Evolutionary conservation across 2,797 vertebrate species (phyloP).

Genomic region (Acanthurus leucopareius): DNA sequence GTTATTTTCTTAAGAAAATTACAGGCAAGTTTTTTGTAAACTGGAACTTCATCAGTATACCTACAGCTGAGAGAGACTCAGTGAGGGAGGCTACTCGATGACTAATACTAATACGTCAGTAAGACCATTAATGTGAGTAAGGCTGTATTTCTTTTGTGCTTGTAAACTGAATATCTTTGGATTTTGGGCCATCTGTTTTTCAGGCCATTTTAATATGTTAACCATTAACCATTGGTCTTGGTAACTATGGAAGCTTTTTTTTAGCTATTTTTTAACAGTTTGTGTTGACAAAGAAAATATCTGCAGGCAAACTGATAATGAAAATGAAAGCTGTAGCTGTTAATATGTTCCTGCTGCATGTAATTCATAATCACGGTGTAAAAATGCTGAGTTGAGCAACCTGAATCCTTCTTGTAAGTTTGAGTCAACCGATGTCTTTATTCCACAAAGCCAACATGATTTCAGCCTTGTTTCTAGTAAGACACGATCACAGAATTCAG

Average conservation of each 20-base stretch:
- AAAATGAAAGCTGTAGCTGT: neutral
- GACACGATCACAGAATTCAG: conserved; percentile 31
- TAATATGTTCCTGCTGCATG: neutral
- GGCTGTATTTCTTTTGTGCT: neutral
- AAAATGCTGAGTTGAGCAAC: neutral
- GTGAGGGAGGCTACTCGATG: neutral
- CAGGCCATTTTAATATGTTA: neutral
- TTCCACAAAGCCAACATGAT: neutral
- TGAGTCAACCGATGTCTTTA: conserved; percentile 24
- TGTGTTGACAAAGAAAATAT: neutral
- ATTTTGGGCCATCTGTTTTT: neutral
- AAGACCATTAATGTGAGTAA: neutral
- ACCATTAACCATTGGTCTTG: no score
- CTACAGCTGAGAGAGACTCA: neutral
- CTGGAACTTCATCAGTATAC: neutral
- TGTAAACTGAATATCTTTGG: neutral
- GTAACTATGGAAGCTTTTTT: neutral
- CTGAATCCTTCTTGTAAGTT: neutral
- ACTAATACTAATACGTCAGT: neutral
- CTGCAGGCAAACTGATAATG: neutral
- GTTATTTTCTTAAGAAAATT: no score
- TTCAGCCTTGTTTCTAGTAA: neutral
- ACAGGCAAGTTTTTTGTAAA: no score
- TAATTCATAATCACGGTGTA: neutral
- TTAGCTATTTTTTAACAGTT: neutral